These are phyloP conservation scores for Pseudopipra pipra DNA, from an alignment of 2,113 vertebrate species.

Conservation along the genomic window DNA sequence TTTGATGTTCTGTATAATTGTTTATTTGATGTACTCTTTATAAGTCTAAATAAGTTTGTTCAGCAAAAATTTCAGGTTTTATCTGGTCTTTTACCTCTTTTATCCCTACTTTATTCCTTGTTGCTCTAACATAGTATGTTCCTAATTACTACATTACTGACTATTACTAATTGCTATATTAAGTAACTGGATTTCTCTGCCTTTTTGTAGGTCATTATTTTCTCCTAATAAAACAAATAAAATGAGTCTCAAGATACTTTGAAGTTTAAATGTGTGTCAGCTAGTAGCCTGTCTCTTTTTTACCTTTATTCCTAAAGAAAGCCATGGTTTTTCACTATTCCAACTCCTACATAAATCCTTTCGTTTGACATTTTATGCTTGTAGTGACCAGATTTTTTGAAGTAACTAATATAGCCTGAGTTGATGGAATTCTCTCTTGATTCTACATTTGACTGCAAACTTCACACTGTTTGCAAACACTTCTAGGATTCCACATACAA, in stretches of 20 bases:
- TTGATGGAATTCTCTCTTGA: neutral
- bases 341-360: neutral
- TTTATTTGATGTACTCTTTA: neutral
- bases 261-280: neutral
- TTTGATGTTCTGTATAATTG: neutral
- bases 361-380: neutral
- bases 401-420: neutral
- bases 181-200: neutral
- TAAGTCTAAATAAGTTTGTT: neutral
- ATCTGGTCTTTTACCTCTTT: neutral
- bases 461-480: neutral
- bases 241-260: neutral
- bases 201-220: constrained; percentile 6
- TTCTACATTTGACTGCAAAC: neutral
- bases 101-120: neutral
- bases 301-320: neutral
- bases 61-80: neutral
- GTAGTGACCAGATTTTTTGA: neutral
- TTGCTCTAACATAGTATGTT: neutral
- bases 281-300: neutral
- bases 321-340: neutral
- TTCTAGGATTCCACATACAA: neutral
- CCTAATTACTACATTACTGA: neutral
- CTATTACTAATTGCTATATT: neutral
- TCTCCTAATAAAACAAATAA: constrained; percentile 9